These are phyloP conservation scores for Motacilla tschutschensis DNA, from an alignment of 2,113 vertebrate genomes.

Conservation along the genomic window DNA sequence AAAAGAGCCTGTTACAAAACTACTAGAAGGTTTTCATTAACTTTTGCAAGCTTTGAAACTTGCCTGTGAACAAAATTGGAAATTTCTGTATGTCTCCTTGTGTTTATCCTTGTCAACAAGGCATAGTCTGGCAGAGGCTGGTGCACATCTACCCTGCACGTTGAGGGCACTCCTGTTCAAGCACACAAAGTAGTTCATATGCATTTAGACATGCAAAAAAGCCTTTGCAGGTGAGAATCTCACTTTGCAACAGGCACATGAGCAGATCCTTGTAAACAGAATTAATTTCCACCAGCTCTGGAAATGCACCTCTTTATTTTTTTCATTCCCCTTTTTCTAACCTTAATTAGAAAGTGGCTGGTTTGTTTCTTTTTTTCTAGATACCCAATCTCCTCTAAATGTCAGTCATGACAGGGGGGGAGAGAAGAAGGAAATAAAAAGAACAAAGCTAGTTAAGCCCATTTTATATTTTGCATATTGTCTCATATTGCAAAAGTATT, in stretches of 20 bases:
- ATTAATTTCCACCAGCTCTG: neutral
- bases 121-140: neutral
- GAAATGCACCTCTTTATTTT: neutral
- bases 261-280: neutral
- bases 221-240: neutral
- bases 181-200: neutral
- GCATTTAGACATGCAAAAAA: neutral
- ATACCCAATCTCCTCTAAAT: neutral
- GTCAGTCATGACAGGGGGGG: neutral
- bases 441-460: neutral
- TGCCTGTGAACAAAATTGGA: neutral
- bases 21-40: neutral
- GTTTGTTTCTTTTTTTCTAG: neutral
- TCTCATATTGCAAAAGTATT: neutral
- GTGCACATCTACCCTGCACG: neutral
- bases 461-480: neutral
- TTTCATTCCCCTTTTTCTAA: neutral
- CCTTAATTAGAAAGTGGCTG: neutral
- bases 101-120: neutral
- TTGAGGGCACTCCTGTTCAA: neutral
- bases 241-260: neutral
- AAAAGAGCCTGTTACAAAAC: neutral
- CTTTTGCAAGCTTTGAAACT: slow-evolving; percentile 4
- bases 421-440: neutral
- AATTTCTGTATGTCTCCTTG: neutral